Percentiles rank a stretch among this genome's conserved stretches.
Conservation (phyloP, 2,797 vertebrate species). For the Pteronotus mesoamericanus region DNA sequence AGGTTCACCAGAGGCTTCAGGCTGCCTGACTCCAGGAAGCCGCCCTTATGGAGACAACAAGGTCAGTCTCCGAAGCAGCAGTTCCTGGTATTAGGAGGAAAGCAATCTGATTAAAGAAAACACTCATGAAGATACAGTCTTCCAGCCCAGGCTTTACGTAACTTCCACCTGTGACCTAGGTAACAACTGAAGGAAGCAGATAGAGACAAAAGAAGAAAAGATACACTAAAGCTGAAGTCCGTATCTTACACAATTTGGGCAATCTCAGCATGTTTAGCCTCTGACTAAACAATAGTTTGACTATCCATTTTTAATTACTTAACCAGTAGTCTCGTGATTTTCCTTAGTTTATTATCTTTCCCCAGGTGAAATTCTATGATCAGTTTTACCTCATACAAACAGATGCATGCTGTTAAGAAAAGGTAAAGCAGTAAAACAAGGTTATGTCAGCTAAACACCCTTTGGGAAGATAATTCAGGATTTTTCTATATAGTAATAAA, state of each 20-base stretch:
- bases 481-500: neutral
- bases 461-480: neutral
- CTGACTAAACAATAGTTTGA: neutral
- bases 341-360: constrained; percentile 46
- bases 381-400: constrained; percentile 27
- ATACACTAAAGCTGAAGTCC: neutral
- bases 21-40: neutral
- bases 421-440: constrained; percentile 40
- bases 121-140: neutral
- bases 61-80: neutral
- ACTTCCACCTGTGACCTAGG: neutral
- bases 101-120: constrained; percentile 24
- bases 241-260: neutral
- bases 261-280: neutral
- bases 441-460: neutral
- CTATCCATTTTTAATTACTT: neutral
- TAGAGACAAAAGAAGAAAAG: neutral
- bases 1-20: neutral
- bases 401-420: neutral
- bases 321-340: constrained; percentile 13
- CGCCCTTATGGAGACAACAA: neutral
- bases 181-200: constrained; percentile 13
- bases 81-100: neutral
- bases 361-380: constrained; percentile 27
- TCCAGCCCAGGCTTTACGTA: neutral